Evolutionary conservation across 2,888 invertebrate species (phyloP), one percentile per base, ranked within the genome.

Genomic region (Lithophane ornitopus): DNA sequence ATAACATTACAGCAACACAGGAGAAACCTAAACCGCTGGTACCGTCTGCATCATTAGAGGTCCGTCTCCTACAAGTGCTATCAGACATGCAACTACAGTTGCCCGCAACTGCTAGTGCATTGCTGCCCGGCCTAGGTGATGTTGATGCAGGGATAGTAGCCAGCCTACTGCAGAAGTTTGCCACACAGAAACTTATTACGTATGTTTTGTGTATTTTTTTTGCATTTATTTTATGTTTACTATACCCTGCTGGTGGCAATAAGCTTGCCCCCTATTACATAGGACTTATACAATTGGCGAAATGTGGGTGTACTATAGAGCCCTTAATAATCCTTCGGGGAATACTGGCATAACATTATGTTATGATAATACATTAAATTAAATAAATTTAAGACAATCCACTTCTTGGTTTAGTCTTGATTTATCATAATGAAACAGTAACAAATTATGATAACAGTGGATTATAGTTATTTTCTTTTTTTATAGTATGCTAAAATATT

Each of bases 181-280:
- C 96, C 1, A 96, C 96, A 14, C 97, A 97, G 86, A 96, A 96
- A 70, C 91, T 97, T 74, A 96, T 97, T 68, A 95, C 89, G 97
- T 97, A 90, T 93, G 94, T 90, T 34, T 22, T 28, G 14, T 28
- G 2, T 41, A 3, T 34, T 14, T 3, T 6, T 22, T 66, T 58
- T 34, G n/a, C 16, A 56, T 34, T 66, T 54, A 22, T 52, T 66
- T 9, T 19, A n/a, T 44, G 11, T 44, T 11, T 11, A 16, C 39
- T 2, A 41, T 41, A 12, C 41, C 41, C 3, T 3, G 1, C 19
- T 19, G 46, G 16, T 46, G 4, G 6, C 16, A 46, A 16, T 46
- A 16, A 0, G 7, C 7, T 46, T 0, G 6, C 46, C 16, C 7
- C 14, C 16, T 46, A 46, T 46, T 46, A 16, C 16, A 44, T 16